Percentiles rank a stretch among this genome's conserved stretches.
Evolutionary conservation across 2,888 invertebrate species (phyloP).

Genomic region (Bursaphelenchus okinawaensis): DNA sequence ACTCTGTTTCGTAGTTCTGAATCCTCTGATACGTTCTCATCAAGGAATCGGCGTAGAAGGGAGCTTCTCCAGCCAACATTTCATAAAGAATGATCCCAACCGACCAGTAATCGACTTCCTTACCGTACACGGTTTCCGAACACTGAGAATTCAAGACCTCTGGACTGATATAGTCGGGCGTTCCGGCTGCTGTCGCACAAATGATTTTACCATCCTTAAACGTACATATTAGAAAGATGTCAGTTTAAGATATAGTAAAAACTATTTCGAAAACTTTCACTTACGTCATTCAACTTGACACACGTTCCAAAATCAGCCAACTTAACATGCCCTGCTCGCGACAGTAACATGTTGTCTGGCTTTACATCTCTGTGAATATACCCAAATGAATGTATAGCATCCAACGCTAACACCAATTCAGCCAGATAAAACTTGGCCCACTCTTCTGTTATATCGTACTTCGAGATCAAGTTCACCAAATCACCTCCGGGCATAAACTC

Average conservation of each 20-base stretch:
- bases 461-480: slow-evolving; percentile 64
- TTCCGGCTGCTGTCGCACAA: slow-evolving; percentile 95
- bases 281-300: slow-evolving; percentile 80
- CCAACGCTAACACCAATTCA: slow-evolving; percentile 91
- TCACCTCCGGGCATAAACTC: slow-evolving; percentile 99
- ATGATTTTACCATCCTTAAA: slow-evolving; percentile 80
- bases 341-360: slow-evolving; percentile 68
- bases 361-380: slow-evolving; percentile 76
- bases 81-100: slow-evolving; percentile 97
- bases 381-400: slow-evolving; percentile 96
- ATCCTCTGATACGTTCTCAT: slow-evolving; percentile 97
- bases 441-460: slow-evolving; percentile 96
- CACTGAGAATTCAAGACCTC: slow-evolving; percentile 96
- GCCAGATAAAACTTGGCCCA: slow-evolving; percentile 98
- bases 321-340: slow-evolving; percentile 75
- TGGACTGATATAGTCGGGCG: slow-evolving; percentile 97
- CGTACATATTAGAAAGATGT: background rate
- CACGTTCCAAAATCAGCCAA: slow-evolving; percentile 98
- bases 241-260: background rate
- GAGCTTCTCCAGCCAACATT: slow-evolving; percentile 92
- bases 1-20: slow-evolving; percentile 93
- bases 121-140: slow-evolving; percentile 86
- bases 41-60: slow-evolving; percentile 95
- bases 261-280: slow-evolving; percentile 2
- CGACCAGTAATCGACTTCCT: slow-evolving; percentile 76